Conservation (phyloP, 92 coral and sea anemone species). For the Hydrozoanthus gracilis region DNA sequence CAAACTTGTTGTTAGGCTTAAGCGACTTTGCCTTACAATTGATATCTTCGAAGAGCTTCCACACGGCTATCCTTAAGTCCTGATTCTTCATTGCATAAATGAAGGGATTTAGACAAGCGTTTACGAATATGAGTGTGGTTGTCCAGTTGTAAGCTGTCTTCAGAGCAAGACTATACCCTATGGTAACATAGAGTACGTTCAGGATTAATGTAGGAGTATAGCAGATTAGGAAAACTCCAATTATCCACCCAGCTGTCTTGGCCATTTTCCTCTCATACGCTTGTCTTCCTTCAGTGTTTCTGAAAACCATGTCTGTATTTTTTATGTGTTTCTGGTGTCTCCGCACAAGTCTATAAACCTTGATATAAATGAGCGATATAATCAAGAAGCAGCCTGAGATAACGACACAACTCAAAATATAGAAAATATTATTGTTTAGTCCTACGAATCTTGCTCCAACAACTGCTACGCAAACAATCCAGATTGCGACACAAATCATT, state of each 20-base stretch:
- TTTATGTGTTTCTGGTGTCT: conserved; percentile 61
- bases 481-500: conserved; percentile 41
- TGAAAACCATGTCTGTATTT: conserved; percentile 9
- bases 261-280: conserved; percentile 50
- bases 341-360: conserved; percentile 61
- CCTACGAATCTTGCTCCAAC: conserved; percentile 64
- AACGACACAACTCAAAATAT: conserved; percentile 44
- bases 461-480: conserved; percentile 48
- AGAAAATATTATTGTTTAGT: conserved; percentile 43
- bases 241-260: conserved; percentile 56
- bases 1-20: conserved; percentile 2
- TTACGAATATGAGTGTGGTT: conserved; percentile 69
- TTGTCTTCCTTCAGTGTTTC: conserved; percentile 30
- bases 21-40: conserved; percentile 19
- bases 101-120: conserved; percentile 71
- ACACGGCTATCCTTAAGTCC: conserved; percentile 66
- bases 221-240: conserved; percentile 51
- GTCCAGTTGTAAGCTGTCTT: conserved; percentile 72
- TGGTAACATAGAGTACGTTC: conserved; percentile 47
- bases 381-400: conserved; percentile 47
- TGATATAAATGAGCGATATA: conserved; percentile 50
- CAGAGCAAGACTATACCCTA: conserved; percentile 54
- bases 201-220: conserved; percentile 58
- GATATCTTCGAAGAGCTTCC: conserved; percentile 38
- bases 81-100: conserved; percentile 80